Conservation (phyloP, 2,888 invertebrate genomes). For the Heliconius erato region DNA sequence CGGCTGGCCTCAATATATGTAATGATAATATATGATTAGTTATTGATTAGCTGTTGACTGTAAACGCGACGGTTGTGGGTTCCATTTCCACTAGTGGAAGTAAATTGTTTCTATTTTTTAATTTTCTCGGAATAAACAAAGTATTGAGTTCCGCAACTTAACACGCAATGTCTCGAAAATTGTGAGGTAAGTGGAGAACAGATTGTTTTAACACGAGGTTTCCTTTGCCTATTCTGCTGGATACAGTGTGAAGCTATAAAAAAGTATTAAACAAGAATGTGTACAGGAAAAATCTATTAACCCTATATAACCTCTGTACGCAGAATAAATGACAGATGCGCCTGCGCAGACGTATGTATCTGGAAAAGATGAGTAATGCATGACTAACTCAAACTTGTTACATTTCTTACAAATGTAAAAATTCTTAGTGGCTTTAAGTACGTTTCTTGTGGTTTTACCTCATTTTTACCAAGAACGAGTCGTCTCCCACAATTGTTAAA, state of each 20-base stretch:
- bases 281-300: constrained; percentile 49
- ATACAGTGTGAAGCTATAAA: not conserved
- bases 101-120: no score
- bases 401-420: not conserved
- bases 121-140: no score
- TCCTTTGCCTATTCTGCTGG: not conserved
- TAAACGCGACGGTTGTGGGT: no score
- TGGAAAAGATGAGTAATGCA: constrained; percentile 41
- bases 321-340: constrained; percentile 45
- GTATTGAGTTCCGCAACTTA: no score
- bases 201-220: not conserved
- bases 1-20: no score
- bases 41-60: no score
- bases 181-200: not conserved
- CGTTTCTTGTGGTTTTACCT: not conserved
- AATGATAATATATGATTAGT: no score
- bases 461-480: not conserved
- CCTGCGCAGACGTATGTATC: constrained; percentile 25
- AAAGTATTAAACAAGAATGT: constrained; percentile 26
- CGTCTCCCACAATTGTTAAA: not conserved
- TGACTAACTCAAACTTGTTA: constrained; percentile 2
- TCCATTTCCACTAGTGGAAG: no score
- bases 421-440: not conserved
- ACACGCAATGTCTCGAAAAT: no score
- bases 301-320: constrained; percentile 46